These are phyloP conservation scores for Azorinus chamasolen DNA, from an alignment of 2,888 invertebrate species.

Conservation along the genomic window DNA sequence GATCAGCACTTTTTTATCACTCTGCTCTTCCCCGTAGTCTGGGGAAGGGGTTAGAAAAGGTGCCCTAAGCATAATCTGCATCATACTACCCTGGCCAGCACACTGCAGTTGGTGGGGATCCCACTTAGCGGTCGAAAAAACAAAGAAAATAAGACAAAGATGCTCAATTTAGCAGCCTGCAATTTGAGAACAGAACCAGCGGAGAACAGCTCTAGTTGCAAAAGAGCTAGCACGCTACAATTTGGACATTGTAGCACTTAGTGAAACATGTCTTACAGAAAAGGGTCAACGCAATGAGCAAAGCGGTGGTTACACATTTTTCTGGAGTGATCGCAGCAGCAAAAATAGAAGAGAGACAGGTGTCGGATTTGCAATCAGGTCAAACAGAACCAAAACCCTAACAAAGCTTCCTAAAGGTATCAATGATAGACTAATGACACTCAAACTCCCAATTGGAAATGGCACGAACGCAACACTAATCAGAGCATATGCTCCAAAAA, in stretches of 20 bases:
- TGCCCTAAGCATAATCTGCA: constrained; percentile 24
- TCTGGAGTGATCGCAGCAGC: constrained; percentile 8
- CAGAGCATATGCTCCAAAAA: constrained; percentile 24
- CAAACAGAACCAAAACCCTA: not conserved
- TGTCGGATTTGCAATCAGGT: constrained; percentile 13
- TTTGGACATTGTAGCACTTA: not conserved
- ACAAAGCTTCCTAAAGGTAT: constrained; percentile 1
- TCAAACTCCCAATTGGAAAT: not conserved
- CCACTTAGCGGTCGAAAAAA: too few relatives aligned
- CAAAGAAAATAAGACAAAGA: not conserved
- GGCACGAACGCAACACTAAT: not conserved
- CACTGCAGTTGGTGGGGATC: not conserved
- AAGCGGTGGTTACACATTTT: constrained; percentile 10
- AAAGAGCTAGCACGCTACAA: not conserved
- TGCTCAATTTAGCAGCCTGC: constrained; percentile 9
- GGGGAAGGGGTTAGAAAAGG: constrained; percentile 41
- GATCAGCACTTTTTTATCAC: too few relatives aligned
- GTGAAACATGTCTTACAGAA: too few relatives aligned
- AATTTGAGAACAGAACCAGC: constrained; percentile 5
- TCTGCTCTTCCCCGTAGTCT: too few relatives aligned
- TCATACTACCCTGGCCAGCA: constrained; percentile 2
- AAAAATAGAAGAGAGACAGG: constrained; percentile 2
- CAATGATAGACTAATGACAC: constrained; percentile 8
- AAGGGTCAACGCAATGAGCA: constrained; percentile 9
- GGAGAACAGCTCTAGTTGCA: constrained; percentile 2